These are phyloP conservation scores for Nasonia oneida DNA, from an alignment of 2,888 invertebrate species.

Conservation along the genomic window DNA sequence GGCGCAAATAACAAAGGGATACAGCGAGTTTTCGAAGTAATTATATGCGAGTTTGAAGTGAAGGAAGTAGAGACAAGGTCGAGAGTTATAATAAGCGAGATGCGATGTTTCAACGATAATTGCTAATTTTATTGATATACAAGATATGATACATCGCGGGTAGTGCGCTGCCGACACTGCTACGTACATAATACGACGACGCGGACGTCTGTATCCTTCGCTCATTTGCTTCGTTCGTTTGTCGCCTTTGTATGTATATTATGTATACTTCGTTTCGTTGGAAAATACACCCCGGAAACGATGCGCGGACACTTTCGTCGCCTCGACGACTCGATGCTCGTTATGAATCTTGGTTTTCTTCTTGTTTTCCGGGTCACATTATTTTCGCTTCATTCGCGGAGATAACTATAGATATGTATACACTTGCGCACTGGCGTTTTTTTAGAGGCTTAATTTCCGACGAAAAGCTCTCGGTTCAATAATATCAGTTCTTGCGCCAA, in stretches of 20 bases:
- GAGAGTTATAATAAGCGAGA: neutral
- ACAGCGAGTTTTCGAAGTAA: neutral
- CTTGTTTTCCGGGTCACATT: neutral
- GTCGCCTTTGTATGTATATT: neutral
- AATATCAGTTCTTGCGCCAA: conserved; percentile 20
- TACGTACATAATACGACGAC: conserved; percentile 50
- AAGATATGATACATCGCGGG: conserved; percentile 74
- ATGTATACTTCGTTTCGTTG: conserved; percentile 21
- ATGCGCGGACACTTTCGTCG: conserved; percentile 8
- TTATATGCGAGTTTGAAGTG: neutral
- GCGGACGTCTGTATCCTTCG: neutral
- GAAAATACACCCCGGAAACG: conserved; percentile 41
- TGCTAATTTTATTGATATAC: conserved; percentile 76
- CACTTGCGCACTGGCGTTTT: conserved; percentile 26
- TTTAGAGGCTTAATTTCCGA: neutral
- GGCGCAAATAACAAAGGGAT: neutral
- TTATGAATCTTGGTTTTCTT: neutral
- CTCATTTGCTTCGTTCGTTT: neutral
- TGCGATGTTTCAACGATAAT: conserved; percentile 70
- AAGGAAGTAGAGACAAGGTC: neutral
- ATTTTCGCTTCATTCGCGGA: conserved; percentile 15
- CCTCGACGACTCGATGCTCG: conserved; percentile 1
- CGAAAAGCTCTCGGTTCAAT: neutral
- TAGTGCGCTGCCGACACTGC: conserved; percentile 61
- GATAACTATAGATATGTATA: conserved; percentile 11